phyloP scores from a whole-genome alignment of 2,113 vertebrate genomes.

The Azemiops feae region DNA sequence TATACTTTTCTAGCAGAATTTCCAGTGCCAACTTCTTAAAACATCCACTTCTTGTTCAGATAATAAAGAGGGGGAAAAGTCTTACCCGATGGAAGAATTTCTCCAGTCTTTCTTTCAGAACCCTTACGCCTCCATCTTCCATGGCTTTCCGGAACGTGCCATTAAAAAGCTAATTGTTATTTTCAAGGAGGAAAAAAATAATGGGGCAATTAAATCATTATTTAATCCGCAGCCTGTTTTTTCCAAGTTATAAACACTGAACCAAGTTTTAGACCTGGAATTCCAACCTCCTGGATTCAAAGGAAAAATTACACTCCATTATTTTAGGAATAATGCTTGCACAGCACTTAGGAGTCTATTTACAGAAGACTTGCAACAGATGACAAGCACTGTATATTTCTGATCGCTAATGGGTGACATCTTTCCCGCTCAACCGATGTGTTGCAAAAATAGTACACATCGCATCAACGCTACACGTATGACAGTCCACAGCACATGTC shows the following conservation, averaged over 20 bases:
- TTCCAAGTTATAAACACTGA: neutral
- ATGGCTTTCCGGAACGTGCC: slow-evolving; percentile 88
- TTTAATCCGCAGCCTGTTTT: neutral
- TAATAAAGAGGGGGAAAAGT: slow-evolving; percentile 9
- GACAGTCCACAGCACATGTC: neutral
- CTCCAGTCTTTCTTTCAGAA: slow-evolving; percentile 90
- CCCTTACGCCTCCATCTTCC: slow-evolving; percentile 88
- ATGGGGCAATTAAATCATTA: neutral
- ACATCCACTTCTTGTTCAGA: neutral
- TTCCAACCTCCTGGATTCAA: neutral
- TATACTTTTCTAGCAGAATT: neutral
- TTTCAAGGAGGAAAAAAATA: neutral
- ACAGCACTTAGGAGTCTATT: neutral
- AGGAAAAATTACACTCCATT: neutral
- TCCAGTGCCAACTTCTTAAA: neutral
- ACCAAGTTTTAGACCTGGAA: neutral
- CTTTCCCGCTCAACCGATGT: neutral
- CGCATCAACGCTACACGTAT: neutral
- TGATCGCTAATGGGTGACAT: neutral
- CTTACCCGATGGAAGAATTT: slow-evolving; percentile 98
- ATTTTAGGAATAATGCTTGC: neutral
- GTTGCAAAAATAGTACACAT: neutral
- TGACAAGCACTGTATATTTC: neutral
- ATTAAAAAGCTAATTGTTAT: slow-evolving; percentile 86
- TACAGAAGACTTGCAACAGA: neutral